phyloP scores from a whole-genome alignment of 2,113 vertebrate species.

The Nycticryphes semicollaris region DNA sequence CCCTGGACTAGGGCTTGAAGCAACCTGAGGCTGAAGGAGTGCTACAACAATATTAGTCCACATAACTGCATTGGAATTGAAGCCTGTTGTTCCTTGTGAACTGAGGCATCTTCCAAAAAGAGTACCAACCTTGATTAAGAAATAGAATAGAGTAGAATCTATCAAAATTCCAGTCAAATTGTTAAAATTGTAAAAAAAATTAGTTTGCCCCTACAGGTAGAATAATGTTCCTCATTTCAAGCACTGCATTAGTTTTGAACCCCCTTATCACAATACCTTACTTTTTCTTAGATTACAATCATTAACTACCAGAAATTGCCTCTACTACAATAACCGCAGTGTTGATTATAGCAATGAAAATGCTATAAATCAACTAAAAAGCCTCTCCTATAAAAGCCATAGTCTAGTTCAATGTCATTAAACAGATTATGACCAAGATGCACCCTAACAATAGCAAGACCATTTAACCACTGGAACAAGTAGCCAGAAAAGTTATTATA shows the following conservation, averaged over 20 bases:
- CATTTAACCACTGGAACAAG: not conserved
- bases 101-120: not conserved
- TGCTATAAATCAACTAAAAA: not conserved
- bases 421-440: not conserved
- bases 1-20: not conserved
- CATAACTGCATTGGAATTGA: not conserved
- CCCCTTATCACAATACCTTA: not conserved
- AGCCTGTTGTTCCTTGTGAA: not conserved
- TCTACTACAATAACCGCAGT: not conserved
- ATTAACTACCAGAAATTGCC: slow-evolving; percentile 10
- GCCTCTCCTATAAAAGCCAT: not conserved
- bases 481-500: not conserved
- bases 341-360: not conserved
- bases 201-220: not conserved
- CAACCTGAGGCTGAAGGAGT: not conserved
- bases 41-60: not conserved
- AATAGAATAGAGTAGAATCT: not conserved
- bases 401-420: not conserved
- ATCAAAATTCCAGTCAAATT: not conserved
- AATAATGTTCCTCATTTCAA: not conserved
- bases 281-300: not conserved
- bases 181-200: not conserved
- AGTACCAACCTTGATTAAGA: not conserved
- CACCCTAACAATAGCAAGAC: not conserved
- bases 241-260: not conserved